Evolutionary conservation across 2,113 vertebrate genomes (phyloP), one percentile per base, ranked within the genome.

Genomic region (Ranitomeya imitator): DNA sequence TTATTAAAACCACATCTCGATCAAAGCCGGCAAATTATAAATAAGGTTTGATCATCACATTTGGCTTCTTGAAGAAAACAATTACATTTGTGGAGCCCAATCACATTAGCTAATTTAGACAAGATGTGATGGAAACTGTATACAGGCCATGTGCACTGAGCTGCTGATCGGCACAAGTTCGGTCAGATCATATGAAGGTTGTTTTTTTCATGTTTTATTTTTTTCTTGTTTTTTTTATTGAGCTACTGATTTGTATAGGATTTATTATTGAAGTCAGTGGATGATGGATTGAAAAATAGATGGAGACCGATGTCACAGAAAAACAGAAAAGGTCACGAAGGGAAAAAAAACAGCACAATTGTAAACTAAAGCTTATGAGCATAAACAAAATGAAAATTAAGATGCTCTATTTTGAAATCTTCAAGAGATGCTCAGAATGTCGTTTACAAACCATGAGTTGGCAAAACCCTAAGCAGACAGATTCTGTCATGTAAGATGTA

Each of bases 31-130:
- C 21, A 18, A 21, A 59, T 59, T 60, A 55, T 59, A 60, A 74
- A 74, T 19, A 4, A 60, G 54, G 71, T 85, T 77, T 77, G 31
- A 76, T 61, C 71, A 51, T 86, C 26, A 45, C 26, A 76, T 61
- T 86, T 77, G 23, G 84, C 69, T 86, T 23, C 74, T 65, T 79
- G 74, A 60, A 86, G 74, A 86, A 73, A 86, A 31, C 69, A 78
- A 77, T 86, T 63, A 73, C 52, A 60, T 61, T 59, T 71, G 52
- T 13, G 65, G 60, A 83, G 37, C 60, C 80, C 80, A 67, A 83
- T 83, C 60, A 83, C 61, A 67, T 83, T 67, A 67, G 45, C 12
- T 37, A 54, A 67, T 83, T 23, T 23, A 67, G 10, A 83, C 81
- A 65, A 67, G 81, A 83, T 69, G 81, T 52, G 81, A 83, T 69